Evolutionary conservation across 92 coral and sea anemone species (phyloP), one percentile per base, ranked within the genome.

Genomic region (Siderastrea radians): DNA sequence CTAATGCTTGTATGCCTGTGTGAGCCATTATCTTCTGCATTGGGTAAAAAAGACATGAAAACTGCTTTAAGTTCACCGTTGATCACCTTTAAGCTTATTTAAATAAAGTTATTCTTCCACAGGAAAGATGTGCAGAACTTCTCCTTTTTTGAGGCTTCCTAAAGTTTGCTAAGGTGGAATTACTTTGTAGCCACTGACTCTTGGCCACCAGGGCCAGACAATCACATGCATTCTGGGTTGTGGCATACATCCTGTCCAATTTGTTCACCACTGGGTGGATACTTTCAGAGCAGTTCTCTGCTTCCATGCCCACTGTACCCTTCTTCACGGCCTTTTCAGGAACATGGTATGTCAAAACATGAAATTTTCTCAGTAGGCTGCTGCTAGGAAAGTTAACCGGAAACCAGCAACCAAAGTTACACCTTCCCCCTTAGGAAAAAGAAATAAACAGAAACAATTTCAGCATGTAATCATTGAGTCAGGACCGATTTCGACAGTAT

Each of bases 181-280:
- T 66, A 46, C 87, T 88, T 38, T 81, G 91, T 38, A 88, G 87
- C 91, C 87, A 88, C 91, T 88, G 91, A 53, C 77, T 73, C 67
- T 74, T 88, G 43, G 75, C 48, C 4, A 81, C 38, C 49, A 72
- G 71, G 60, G 87, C 75, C 65, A 88, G 53, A 45, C 87, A 47
- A 45, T 87, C 81, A 49, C 86, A 80, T 10, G 66, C 13, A 14
- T 80, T 87, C 51, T 79, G 85, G 1, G 66, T 72, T 2, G 85
- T 87, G 3, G 86, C 84, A 78, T 86, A 86, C 50, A 49, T 86
- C 72, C 90, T 77, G 11, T 86, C 79, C 16, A 86, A 53, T 66
- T 67, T 86, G 67, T 86, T 86, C 4, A 86, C 84, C 58, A 86
- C 77, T 63, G 90, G 90, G 38, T 86, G 90, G 14, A 86, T 86